Percentiles rank a stretch among this genome's conserved stretches.
These are phyloP conservation scores for Pangasius djambal DNA, from an alignment of 2,797 vertebrate genomes.

Conservation along the genomic window DNA sequence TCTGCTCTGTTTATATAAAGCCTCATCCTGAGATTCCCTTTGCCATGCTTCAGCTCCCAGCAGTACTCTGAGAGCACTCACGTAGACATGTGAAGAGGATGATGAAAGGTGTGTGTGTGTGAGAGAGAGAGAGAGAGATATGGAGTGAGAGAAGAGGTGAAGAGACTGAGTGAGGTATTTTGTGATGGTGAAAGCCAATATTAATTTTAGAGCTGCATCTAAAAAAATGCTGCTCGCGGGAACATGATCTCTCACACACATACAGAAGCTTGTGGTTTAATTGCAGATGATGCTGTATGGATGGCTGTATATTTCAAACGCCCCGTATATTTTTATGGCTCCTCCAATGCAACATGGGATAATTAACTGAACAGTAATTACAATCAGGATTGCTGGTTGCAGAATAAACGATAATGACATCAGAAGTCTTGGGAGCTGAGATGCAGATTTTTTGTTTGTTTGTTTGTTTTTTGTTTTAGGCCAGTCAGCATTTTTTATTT, in stretches of 20 bases:
- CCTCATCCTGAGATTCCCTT: slow-evolving; percentile 64
- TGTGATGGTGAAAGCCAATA: slow-evolving; percentile 3
- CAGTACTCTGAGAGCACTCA: slow-evolving; percentile 60
- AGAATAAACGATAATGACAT: slow-evolving; percentile 72
- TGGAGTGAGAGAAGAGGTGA: not conserved
- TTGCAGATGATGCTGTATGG: slow-evolving; percentile 40
- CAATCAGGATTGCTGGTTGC: slow-evolving; percentile 61
- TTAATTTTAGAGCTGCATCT: slow-evolving; percentile 19
- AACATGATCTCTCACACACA: not conserved
- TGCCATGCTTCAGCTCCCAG: slow-evolving; percentile 58
- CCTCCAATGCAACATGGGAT: slow-evolving; percentile 63
- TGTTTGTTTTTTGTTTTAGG: slow-evolving; percentile 36
- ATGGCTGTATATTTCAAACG: slow-evolving; percentile 13
- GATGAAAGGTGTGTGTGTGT: slow-evolving; percentile 53
- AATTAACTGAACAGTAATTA: slow-evolving; percentile 75
- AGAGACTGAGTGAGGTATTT: not conserved
- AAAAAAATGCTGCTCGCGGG: slow-evolving; percentile 6
- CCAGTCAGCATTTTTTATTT: slow-evolving; percentile 65
- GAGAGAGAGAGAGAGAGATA: not conserved
- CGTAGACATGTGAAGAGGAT: slow-evolving; percentile 69
- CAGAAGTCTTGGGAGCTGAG: slow-evolving; percentile 64
- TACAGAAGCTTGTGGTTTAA: slow-evolving; percentile 4
- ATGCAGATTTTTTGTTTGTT: slow-evolving; percentile 60
- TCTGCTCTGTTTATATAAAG: slow-evolving; percentile 72
- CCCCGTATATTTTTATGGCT: slow-evolving; percentile 38